Evolutionary conservation across 2,888 invertebrate species (phyloP), one percentile per base, ranked within the genome.

Genomic region (Gonocerus acuteangulatus): DNA sequence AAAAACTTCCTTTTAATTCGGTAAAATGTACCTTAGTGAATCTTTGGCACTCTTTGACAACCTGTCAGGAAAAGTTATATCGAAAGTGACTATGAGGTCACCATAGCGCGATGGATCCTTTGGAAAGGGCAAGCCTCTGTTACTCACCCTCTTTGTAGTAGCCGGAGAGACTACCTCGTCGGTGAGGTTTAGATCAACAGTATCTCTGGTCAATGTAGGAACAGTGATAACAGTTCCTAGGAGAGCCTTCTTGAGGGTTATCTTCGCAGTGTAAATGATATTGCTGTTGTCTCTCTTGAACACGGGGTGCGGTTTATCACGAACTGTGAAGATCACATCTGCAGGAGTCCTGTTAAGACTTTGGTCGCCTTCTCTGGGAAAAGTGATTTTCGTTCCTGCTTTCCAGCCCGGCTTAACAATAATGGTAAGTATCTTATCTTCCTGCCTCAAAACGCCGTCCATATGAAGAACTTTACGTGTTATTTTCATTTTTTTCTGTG

Each of bases 401-500:
- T 96, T 96, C 96, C 96, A 96, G 9, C 96, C 96, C 0, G 95
- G 94, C 73, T 95, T 95, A 0, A 96, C 89, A 67, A 91, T 91
- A 65, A 96, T 93, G 16, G 93, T 93, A 36, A 93, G 75, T 11
- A 96, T 92, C 77, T 96, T 96, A 72, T 96, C 95, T 74, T 96
- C 95, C 70, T 87, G 89, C 69, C 84, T 84, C 0, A 86, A 80
- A 0, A 85, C 82, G 13, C 94, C 92, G 73, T 95, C 95, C 0
- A 87, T 80, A 65, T 86, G 85, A 48, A 89, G 78, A 1, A 92
- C 89, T 71, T 94, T 84, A 58, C 95, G 83, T 1, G 95, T 95
- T 67, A 99, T 99, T 75, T 97, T 99, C 93, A 99, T 95, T 74
- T 96, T 97, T 76, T 97, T 99, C 0, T 89, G 88, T 72, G 94